A percentile compares a stretch with the other conserved stretches of the same genome.
Evolutionary conservation across 1,140 invertebrate genomes (phyloP).

Genomic region (Ceratoteleas bidentatus): DNA sequence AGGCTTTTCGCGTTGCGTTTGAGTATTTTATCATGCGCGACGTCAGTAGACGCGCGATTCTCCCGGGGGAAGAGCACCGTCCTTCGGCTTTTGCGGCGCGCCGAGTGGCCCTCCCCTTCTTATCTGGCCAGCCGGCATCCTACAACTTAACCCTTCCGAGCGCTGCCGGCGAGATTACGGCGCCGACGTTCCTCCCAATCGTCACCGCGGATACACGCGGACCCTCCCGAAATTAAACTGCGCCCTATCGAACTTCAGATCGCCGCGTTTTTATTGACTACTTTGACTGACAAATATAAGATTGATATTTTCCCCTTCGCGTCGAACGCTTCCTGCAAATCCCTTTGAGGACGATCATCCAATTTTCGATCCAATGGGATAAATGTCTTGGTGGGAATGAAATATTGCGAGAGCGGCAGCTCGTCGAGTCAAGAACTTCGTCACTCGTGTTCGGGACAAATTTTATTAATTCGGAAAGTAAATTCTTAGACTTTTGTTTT

Average conservation of each 20-base stretch:
- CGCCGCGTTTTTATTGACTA: conserved; percentile 48
- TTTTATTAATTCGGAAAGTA: background rate
- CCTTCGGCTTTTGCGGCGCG: conserved; percentile 75
- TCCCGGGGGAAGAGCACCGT: conserved; percentile 57
- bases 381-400: conserved; percentile 6
- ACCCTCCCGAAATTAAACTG: conserved; percentile 40
- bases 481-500: no score
- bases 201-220: conserved; percentile 27
- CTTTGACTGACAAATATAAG: conserved; percentile 61
- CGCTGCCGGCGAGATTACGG: conserved; percentile 74
- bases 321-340: conserved; percentile 25
- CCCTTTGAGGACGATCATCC: conserved; percentile 41
- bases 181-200: conserved; percentile 45
- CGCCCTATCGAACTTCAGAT: conserved; percentile 23
- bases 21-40: conserved; percentile 60
- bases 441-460: background rate
- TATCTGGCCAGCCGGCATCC: conserved; percentile 78
- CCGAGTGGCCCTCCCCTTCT: conserved; percentile 71
- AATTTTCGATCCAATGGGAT: conserved; percentile 32
- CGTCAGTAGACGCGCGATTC: conserved; percentile 57
- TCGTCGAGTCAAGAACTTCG: no score
- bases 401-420: background rate
- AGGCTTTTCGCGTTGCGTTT: conserved; percentile 44
- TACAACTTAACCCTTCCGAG: conserved; percentile 79
- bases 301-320: conserved; percentile 48